Percentiles rank a stretch among this genome's conserved stretches.
These are phyloP conservation scores for Xyrichtys novacula DNA, from an alignment of 2,797 vertebrate species.

Conservation along the genomic window DNA sequence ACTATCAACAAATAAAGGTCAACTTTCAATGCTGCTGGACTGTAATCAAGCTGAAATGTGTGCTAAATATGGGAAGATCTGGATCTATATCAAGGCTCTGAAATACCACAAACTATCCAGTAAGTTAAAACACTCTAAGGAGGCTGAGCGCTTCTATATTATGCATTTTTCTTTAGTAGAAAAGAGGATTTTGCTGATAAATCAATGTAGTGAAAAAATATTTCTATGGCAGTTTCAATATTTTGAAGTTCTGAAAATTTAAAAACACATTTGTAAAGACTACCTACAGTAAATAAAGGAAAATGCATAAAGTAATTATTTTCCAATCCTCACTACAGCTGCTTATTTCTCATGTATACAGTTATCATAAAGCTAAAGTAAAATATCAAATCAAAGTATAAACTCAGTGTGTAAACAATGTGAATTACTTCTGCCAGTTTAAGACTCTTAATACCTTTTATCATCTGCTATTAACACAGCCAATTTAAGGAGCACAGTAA, in stretches of 20 bases:
- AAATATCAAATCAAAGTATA: not conserved
- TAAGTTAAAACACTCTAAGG: constrained; percentile 1
- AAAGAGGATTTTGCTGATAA: not conserved
- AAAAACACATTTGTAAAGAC: no score
- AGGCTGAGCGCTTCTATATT: no score
- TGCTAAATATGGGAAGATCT: constrained; percentile 43
- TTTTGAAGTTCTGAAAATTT: no score
- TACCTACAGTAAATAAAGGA: no score
- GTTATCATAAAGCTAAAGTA: not conserved
- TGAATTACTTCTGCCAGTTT: not conserved
- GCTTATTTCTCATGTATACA: not conserved
- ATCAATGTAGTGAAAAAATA: no score
- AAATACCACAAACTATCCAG: constrained; percentile 18
- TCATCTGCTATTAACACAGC: constrained; percentile 26
- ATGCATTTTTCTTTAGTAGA: not conserved
- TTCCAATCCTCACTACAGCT: constrained; percentile 12
- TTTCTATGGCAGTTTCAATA: no score
- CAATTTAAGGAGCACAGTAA: constrained; percentile 41
- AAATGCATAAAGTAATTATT: not conserved
- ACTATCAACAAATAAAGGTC: constrained; percentile 58
- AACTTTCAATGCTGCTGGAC: constrained; percentile 45
- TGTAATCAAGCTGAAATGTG: constrained; percentile 36
- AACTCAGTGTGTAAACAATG: not conserved
- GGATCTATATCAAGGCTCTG: constrained; percentile 21
- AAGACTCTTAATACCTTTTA: constrained; percentile 22